Conservation (phyloP, 2,797 vertebrate species). For the Balearica regulorum region DNA sequence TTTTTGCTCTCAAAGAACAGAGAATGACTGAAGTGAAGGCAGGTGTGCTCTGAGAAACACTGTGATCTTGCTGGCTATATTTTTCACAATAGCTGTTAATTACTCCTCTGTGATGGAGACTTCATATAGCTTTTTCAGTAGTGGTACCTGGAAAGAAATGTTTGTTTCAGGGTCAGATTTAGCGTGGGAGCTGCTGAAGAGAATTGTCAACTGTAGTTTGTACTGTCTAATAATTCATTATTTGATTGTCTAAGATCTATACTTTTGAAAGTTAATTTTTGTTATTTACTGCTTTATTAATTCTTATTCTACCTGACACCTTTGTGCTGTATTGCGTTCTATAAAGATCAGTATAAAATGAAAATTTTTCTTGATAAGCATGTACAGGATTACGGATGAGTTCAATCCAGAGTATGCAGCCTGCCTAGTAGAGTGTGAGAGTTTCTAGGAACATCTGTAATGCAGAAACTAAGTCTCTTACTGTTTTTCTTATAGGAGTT, state of each 20-base stretch:
- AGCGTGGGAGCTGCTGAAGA: not conserved
- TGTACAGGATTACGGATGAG: not conserved
- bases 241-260: not conserved
- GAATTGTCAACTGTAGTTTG: not conserved
- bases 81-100: not conserved
- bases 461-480: not conserved
- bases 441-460: not conserved
- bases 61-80: not conserved
- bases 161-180: not conserved
- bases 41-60: not conserved
- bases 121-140: not conserved
- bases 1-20: not conserved
- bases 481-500: slow-evolving; percentile 80
- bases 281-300: not conserved
- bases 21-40: not conserved
- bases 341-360: not conserved
- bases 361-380: not conserved
- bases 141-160: not conserved
- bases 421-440: not conserved
- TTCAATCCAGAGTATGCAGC: not conserved
- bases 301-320: not conserved
- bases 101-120: not conserved
- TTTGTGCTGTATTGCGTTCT: not conserved
- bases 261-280: not conserved
- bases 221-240: not conserved